Evolutionary conservation across 2,113 vertebrate genomes (phyloP), one percentile per base, ranked within the genome.

Genomic region (Albula goreensis): DNA sequence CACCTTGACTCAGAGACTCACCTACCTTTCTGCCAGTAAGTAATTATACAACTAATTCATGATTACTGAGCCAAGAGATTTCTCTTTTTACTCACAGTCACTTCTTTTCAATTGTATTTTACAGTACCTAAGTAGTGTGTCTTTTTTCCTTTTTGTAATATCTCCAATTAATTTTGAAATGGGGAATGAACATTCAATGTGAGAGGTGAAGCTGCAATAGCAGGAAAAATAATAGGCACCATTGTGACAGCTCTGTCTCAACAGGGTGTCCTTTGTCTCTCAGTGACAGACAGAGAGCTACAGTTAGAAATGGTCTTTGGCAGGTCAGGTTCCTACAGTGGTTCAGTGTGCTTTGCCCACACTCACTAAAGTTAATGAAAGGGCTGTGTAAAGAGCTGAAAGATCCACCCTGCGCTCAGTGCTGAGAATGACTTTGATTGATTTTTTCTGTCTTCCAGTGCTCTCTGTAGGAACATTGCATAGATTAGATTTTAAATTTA

Each of bases 21-120:
- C 89, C 91, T 98, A 86, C 98, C 97, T 92, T 95, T 97, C 93
- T 99, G 98, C 94, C 93, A 98, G 98, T 99, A 97, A 99, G 98
- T 99, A 96, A 94, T 91, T 88, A 91, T 91, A 89, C 92, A 92
- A 91, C 91, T 88, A 89, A 63, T 22, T 70, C n/a, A 5, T 17
- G 15, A 66, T 83, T 19, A 25, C 12, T 6, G 22, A 10, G 41
- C 56, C 31, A 11, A 17, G 13, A 83, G 0, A 66, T 25, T 2
- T 86, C 88, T 80, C 81, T 91, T 88, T 87, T 88, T 52, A 87
- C 89, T 86, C 91, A 31, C 50, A 22, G 66, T 7, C 52, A 12
- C 51, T 31, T 89, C 87, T 90, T 87, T 87, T 89, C 78, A n/a
- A 56, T 22, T 7, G 56, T 57, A 9, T 48, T 52, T 15, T 60